Conservation (phyloP, 2,113 vertebrate species). For the Silurus asotus region DNA sequence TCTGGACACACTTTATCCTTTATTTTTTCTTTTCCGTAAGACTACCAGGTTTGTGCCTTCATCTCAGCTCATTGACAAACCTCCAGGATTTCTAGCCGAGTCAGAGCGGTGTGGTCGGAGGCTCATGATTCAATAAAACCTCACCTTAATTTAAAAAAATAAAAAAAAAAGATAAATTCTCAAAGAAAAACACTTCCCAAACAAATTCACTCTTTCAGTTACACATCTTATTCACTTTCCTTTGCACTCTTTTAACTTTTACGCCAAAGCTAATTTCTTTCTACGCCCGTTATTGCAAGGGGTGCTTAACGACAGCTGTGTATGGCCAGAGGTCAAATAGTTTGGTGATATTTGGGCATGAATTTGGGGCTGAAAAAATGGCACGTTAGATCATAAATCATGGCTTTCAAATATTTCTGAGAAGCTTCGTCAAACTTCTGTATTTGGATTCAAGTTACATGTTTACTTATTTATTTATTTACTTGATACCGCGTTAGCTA, state of each 20-base stretch:
- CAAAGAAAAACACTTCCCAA: slow-evolving; percentile 40
- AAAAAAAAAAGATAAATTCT: neutral
- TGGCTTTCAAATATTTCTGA: neutral
- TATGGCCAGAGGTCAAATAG: slow-evolving; percentile 11
- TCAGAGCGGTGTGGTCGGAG: slow-evolving; percentile 38
- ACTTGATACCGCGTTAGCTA: too few relatives aligned
- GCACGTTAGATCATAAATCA: neutral
- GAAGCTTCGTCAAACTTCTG: neutral
- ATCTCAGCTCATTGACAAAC: slow-evolving; percentile 45
- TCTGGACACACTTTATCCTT: slow-evolving; percentile 5
- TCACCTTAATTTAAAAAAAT: slow-evolving; percentile 4
- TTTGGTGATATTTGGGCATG: neutral
- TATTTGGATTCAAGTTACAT: too few relatives aligned
- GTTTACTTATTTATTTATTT: neutral
- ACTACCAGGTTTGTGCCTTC: slow-evolving; percentile 51
- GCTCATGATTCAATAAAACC: slow-evolving; percentile 25
- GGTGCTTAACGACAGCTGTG: neutral
- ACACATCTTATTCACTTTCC: slow-evolving; percentile 63
- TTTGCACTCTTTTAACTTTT: slow-evolving; percentile 46
- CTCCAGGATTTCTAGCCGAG: neutral
- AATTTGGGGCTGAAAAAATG: neutral
- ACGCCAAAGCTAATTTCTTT: slow-evolving; percentile 46
- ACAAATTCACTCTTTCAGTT: slow-evolving; percentile 43
- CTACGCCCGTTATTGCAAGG: slow-evolving; percentile 14
- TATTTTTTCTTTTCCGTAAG: neutral